A percentile compares a stretch with the other conserved stretches of the same genome.
Evolutionary conservation across 1,140 invertebrate species (phyloP).

Genomic region (Parasteatoda tepidariorum): DNA sequence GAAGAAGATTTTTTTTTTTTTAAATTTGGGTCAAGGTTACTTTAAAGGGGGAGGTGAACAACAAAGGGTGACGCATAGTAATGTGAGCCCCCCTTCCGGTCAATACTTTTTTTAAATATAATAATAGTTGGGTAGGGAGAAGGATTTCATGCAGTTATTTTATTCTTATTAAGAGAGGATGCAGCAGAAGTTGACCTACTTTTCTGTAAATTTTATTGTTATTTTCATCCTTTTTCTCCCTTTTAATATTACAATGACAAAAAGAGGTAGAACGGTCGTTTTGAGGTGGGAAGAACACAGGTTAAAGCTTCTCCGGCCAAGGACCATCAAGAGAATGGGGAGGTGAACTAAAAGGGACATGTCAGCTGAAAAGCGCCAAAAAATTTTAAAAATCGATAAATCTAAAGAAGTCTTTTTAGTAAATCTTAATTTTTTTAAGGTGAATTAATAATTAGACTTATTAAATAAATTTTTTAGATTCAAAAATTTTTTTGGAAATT

Average conservation of each 20-base stretch:
- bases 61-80: slow-evolving; percentile 55
- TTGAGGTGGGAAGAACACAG: background rate
- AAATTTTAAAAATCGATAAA: no score
- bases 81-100: slow-evolving; percentile 39
- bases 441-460: no score
- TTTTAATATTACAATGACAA: slow-evolving; percentile 32
- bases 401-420: no score
- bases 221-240: slow-evolving; percentile 36
- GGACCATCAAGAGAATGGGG: background rate
- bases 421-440: no score
- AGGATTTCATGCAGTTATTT: slow-evolving; percentile 25
- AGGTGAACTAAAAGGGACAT: no score
- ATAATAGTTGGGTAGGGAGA: slow-evolving; percentile 36
- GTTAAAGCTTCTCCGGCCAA: background rate
- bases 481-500: no score
- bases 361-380: no score
- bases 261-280: slow-evolving; percentile 1
- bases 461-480: no score
- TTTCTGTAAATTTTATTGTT: slow-evolving; percentile 26
- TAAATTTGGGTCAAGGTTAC: slow-evolving; percentile 59
- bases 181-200: slow-evolving; percentile 45
- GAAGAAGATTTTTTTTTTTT: slow-evolving; percentile 3
- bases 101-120: slow-evolving; percentile 53
- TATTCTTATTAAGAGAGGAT: slow-evolving; percentile 43
- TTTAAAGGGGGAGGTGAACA: background rate